Base-by-base conservation (phyloP, 2,113 vertebrate genomes). In the Paracanthobrama guichenoti region DNA sequence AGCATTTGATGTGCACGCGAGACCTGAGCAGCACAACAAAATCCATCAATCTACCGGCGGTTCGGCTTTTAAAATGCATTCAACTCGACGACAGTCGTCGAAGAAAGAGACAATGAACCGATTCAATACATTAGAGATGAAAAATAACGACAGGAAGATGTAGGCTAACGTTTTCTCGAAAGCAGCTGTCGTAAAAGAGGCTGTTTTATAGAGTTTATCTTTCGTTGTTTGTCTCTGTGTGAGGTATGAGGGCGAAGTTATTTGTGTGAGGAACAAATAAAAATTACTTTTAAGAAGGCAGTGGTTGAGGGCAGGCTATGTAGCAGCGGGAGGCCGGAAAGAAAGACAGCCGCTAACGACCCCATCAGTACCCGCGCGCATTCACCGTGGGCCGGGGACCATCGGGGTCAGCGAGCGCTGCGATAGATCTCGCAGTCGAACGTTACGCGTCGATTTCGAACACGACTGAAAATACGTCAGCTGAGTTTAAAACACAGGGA, bases 1-100 rank as follows among this genome's bases (percentile, higher is more conserved):
- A 74, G 85, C 71, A 85, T 88, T 80, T 88, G 87, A 87, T 87
- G 85, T 80, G 80, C 88, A 50, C 64, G 57, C 50, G 72, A 83
- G 79, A 83, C 79, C 59, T 59, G 39, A 72, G 66, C 55, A 83
- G 13, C 74, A 59, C 86, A 78, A 84, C 71, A 81, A 85, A 81
- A 72, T 77, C 82, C 59, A 84, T 84, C 82, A 78, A 84, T 84
- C 74, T 66, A 55, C 60, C n/a, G 62, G 16, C 18, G 62, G 77
- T 59, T 60, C 72, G 57, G 28, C 66, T 84, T 85, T 82, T 62
- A 79, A 87, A 82, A 85, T 35, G 71, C 16, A 82, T 84, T 82
- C 71, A 81, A 64, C 14, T 84, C 39, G 28, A 81, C 81, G 28
- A 35, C 79, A 79, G 46, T 81, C 64, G 48, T 55, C 16, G 26